These are phyloP conservation scores for Seira ritae DNA, from an alignment of 2,888 invertebrate species.

Conservation along the genomic window DNA sequence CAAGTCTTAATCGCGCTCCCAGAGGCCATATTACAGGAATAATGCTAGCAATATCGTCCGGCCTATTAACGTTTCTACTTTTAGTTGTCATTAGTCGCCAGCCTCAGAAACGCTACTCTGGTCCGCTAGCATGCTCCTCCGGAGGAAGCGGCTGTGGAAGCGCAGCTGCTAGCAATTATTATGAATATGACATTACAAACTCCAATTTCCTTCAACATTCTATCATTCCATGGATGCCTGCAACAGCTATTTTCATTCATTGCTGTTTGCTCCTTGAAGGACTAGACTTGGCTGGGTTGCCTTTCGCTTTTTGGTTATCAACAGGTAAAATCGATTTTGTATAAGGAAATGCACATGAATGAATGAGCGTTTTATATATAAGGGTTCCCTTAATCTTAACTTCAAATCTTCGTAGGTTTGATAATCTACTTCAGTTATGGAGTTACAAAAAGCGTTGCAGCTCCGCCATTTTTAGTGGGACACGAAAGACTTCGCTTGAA, in stretches of 20 bases:
- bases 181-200: constrained; percentile 46
- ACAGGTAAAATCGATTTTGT: constrained; percentile 77
- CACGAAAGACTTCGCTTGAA: constrained; percentile 64
- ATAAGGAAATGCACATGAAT: no score
- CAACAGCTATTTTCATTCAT: constrained; percentile 78
- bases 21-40: constrained; percentile 68
- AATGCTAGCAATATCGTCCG: constrained; percentile 71
- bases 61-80: constrained; percentile 71
- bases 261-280: constrained; percentile 79
- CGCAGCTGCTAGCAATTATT: neutral
- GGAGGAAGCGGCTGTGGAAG: constrained; percentile 68
- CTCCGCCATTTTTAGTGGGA: constrained; percentile 64
- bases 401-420: no score
- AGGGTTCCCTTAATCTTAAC: no score
- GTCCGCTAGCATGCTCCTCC: constrained; percentile 36
- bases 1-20: constrained; percentile 75
- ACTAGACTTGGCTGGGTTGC: constrained; percentile 80
- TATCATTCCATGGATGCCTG: constrained; percentile 76
- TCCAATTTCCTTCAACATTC: constrained; percentile 68
- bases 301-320: constrained; percentile 80
- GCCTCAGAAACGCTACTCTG: constrained; percentile 75
- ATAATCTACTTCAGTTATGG: constrained; percentile 73
- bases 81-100: constrained; percentile 79
- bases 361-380: no score
- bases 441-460: constrained; percentile 70